A percentile compares a stretch with the other conserved stretches of the same genome.
These are phyloP conservation scores for Vanacampus margaritifer DNA, from an alignment of 2,113 vertebrate species.

Conservation along the genomic window DNA sequence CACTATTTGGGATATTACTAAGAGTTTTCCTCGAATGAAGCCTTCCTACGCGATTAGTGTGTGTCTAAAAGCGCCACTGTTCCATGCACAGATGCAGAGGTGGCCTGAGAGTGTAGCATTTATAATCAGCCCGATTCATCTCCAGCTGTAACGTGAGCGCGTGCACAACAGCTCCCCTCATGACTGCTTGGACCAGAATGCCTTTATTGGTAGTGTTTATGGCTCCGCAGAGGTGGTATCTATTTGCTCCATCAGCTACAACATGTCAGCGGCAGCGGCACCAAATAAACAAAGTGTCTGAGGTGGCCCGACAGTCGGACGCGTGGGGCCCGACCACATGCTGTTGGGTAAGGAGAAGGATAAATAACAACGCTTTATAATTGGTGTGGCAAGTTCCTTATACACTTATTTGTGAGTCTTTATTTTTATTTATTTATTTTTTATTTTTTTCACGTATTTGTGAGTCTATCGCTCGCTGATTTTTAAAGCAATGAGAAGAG, in stretches of 20 bases:
- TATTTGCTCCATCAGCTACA: conserved; percentile 54
- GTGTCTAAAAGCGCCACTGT: neutral
- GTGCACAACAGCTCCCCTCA: conserved; percentile 37
- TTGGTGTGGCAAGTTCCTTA: neutral
- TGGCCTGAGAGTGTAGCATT: conserved; percentile 10
- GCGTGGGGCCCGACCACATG: too few species aligned
- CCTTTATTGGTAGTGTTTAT: conserved; percentile 76
- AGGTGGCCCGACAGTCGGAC: neutral
- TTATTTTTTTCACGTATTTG: too few species aligned
- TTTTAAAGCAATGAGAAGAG: too few species aligned
- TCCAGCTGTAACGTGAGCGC: conserved; percentile 43
- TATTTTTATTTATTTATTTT: too few species aligned
- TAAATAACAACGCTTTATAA: neutral
- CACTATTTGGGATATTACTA: neutral
- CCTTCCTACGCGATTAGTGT: neutral
- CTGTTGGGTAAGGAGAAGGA: neutral
- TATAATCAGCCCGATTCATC: conserved; percentile 43
- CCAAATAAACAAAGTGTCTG: conserved; percentile 25
- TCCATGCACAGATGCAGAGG: conserved; percentile 7
- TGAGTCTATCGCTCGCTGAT: too few species aligned
- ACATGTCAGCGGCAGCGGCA: conserved; percentile 13
- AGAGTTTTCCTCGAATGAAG: neutral
- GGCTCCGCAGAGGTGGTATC: conserved; percentile 52
- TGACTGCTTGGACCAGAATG: conserved; percentile 41
- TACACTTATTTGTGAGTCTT: too few species aligned